Conservation (phyloP, 2,888 invertebrate species). For the Trisateles emortualis region DNA sequence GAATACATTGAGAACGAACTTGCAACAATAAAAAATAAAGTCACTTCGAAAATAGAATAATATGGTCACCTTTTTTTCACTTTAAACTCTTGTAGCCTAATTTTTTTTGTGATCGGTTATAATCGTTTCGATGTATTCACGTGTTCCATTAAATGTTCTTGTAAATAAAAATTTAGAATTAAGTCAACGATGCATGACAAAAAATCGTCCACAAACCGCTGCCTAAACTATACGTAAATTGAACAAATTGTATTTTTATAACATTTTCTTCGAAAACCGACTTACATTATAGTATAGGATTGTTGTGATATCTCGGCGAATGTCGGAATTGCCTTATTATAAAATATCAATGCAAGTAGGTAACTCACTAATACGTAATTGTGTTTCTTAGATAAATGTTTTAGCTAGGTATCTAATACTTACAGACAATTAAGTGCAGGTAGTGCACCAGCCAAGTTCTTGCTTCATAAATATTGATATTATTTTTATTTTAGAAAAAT, state of each 20-base stretch:
- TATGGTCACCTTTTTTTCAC: background rate
- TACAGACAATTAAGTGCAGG: conserved; percentile 2
- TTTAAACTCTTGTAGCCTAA: background rate
- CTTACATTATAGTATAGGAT: conserved; percentile 66
- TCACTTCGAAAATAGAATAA: conserved; percentile 2
- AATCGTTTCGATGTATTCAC: conserved; percentile 11
- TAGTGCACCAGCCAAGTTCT: conserved; percentile 3
- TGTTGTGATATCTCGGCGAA: conserved; percentile 70
- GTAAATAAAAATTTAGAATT: conserved; percentile 69
- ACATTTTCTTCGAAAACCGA: conserved; percentile 50
- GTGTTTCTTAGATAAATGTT: conserved; percentile 39
- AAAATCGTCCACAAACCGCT: conserved; percentile 62
- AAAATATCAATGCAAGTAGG: conserved; percentile 64
- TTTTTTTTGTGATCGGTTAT: background rate
- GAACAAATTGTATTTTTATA: conserved; percentile 72
- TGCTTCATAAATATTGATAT: conserved; percentile 5
- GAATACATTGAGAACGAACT: conserved; percentile 21
- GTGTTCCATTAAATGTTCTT: conserved; percentile 49
- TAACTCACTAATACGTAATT: conserved; percentile 41
- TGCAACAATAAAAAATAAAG: conserved; percentile 11
- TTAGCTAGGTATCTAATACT: background rate
- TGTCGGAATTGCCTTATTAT: conserved; percentile 66
- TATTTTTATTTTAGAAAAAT: conserved; percentile 1
- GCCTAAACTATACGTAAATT: conserved; percentile 70
- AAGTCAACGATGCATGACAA: conserved; percentile 78